phyloP scores from a whole-genome alignment of 2,113 vertebrate genomes.

The Orycteropus afer region DNA sequence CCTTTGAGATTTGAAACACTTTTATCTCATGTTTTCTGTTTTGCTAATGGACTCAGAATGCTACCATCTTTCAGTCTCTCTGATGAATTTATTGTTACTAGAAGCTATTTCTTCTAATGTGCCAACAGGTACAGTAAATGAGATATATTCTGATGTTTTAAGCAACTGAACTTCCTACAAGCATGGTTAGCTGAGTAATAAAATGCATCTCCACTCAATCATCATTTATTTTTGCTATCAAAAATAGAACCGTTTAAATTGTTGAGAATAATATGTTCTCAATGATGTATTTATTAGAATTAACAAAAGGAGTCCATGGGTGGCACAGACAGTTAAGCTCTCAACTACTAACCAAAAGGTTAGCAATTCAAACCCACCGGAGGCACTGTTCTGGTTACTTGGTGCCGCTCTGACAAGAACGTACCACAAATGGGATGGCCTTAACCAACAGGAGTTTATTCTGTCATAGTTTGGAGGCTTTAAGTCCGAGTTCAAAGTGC shows the following conservation, averaged over 20 bases:
- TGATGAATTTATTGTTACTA: constrained; percentile 1
- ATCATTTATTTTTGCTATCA: constrained; percentile 12
- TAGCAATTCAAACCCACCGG: background rate
- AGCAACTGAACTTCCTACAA: background rate
- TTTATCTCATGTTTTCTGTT: background rate
- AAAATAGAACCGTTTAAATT: constrained; percentile 36
- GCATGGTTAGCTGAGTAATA: background rate
- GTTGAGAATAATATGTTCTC: constrained; percentile 29
- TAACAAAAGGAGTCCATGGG: background rate
- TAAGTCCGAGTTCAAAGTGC: no score
- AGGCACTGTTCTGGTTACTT: no score
- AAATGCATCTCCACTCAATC: background rate
- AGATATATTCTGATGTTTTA: background rate
- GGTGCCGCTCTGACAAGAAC: no score
- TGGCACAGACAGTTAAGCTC: no score
- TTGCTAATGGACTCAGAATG: constrained; percentile 18
- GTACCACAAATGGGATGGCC: no score
- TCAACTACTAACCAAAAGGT: background rate
- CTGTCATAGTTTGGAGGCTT: no score
- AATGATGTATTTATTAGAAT: background rate
- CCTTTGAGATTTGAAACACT: background rate
- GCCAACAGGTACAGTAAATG: constrained; percentile 25
- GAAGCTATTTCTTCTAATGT: background rate
- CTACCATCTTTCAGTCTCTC: background rate
- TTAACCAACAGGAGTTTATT: no score